Percentiles rank a stretch among this genome's conserved stretches.
These are phyloP conservation scores for Carassius carassius DNA, from an alignment of 2,113 vertebrate species.

Conservation along the genomic window DNA sequence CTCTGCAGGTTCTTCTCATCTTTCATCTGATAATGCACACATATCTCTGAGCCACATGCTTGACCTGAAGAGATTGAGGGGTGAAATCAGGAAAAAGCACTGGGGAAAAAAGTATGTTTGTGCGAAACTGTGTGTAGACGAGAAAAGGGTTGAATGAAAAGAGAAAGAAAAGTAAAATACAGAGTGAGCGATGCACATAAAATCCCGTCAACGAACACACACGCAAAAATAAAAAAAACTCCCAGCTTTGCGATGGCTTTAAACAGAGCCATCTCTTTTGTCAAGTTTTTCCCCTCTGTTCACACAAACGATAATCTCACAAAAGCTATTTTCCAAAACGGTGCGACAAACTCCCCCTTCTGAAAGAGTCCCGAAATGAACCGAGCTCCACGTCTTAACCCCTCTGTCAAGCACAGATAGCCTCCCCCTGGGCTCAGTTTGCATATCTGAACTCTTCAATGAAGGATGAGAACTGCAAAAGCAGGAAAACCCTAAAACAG, in stretches of 20 bases:
- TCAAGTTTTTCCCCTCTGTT: slow-evolving; percentile 23
- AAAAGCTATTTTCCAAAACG: slow-evolving; percentile 27
- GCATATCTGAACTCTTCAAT: slow-evolving; percentile 30
- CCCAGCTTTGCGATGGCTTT: not conserved
- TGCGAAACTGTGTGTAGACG: not conserved
- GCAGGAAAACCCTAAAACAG: slow-evolving; percentile 2
- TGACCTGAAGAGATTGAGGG: not conserved
- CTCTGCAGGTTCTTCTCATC: slow-evolving; percentile 1
- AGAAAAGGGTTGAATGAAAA: not conserved
- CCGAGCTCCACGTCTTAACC: slow-evolving; percentile 4
- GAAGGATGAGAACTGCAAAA: slow-evolving; percentile 7
- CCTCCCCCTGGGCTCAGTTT: slow-evolving; percentile 16
- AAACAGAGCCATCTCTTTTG: slow-evolving; percentile 17
- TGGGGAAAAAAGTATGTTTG: too few species aligned
- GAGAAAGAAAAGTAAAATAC: not conserved
- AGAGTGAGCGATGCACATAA: not conserved
- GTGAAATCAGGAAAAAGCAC: not conserved
- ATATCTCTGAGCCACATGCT: slow-evolving; percentile 27
- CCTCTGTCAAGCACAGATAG: slow-evolving; percentile 18
- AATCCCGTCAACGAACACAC: not conserved
- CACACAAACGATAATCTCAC: slow-evolving; percentile 25
- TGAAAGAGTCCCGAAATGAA: slow-evolving; percentile 30
- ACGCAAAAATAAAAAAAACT: not conserved
- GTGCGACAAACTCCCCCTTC: not conserved
- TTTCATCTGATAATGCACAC: slow-evolving; percentile 35